These are phyloP conservation scores for Amphipyra tragopoginis DNA, from an alignment of 2,888 invertebrate genomes.

Conservation along the genomic window DNA sequence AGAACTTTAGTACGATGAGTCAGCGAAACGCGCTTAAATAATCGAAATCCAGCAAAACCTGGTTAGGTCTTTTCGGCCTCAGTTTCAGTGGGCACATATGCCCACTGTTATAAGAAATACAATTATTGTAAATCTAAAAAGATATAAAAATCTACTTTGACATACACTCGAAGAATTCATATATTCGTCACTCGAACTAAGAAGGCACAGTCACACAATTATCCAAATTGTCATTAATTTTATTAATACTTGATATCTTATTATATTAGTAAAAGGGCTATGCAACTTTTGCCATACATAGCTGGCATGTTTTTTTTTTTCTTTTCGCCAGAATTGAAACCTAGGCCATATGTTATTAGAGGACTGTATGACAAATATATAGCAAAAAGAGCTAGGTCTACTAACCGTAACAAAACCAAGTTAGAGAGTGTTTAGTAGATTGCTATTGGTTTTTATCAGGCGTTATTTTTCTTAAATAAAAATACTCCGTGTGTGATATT, in stretches of 20 bases:
- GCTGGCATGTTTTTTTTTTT: no score
- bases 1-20: no score
- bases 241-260: slow-evolving; percentile 54
- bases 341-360: no score
- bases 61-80: neutral
- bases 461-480: no score
- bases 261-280: neutral
- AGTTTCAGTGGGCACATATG: slow-evolving; percentile 1
- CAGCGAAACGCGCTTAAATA: neutral
- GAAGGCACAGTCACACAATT: slow-evolving; percentile 64
- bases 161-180: slow-evolving; percentile 56
- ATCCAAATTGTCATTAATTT: slow-evolving; percentile 38
- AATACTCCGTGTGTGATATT: no score
- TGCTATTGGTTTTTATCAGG: no score
- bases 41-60: neutral
- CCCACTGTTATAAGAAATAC: slow-evolving; percentile 20
- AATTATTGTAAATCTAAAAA: slow-evolving; percentile 51
- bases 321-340: no score
- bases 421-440: no score
- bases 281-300: no score
- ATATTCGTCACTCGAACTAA: slow-evolving; percentile 52
- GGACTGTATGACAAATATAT: no score
- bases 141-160: slow-evolving; percentile 69
- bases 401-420: no score
- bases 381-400: no score